These are phyloP conservation scores for Autographa gamma DNA, from an alignment of 2,888 invertebrate species.

Conservation along the genomic window DNA sequence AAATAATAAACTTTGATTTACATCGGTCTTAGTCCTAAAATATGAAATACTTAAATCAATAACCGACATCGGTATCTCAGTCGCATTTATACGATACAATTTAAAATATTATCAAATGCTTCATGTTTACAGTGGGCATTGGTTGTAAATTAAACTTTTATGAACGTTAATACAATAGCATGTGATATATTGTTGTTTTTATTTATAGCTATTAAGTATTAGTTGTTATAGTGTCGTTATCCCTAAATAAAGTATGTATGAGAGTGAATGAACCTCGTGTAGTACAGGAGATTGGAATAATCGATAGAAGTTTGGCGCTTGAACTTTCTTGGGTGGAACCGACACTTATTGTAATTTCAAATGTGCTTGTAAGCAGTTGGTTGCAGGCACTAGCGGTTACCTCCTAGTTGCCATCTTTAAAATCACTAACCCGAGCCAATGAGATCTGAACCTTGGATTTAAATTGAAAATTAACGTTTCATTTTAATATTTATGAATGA, in stretches of 20 bases:
- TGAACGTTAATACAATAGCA: slow-evolving; percentile 49
- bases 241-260: slow-evolving; percentile 53
- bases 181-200: slow-evolving; percentile 56
- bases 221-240: slow-evolving; percentile 40
- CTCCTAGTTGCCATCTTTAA: slow-evolving; percentile 63
- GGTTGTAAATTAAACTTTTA: slow-evolving; percentile 58
- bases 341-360: slow-evolving; percentile 86
- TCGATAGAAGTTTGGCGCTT: slow-evolving; percentile 79
- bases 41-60: slow-evolving; percentile 23
- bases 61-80: slow-evolving; percentile 29
- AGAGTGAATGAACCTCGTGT: slow-evolving; percentile 34
- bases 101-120: slow-evolving; percentile 52
- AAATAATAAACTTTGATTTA: slow-evolving; percentile 11
- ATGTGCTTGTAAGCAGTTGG: slow-evolving; percentile 76
- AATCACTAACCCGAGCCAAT: slow-evolving; percentile 49
- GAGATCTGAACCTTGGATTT: slow-evolving; percentile 42
- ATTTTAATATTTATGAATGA: slow-evolving; percentile 27
- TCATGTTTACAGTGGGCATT: slow-evolving; percentile 35
- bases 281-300: slow-evolving; percentile 74
- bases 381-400: slow-evolving; percentile 56
- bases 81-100: slow-evolving; percentile 45
- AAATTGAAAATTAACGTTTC: slow-evolving; percentile 36
- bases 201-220: slow-evolving; percentile 50
- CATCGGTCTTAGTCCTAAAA: background rate
- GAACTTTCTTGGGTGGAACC: slow-evolving; percentile 79